Percentiles rank a stretch among this genome's conserved stretches.
Conservation (phyloP, 2,797 vertebrate species). For the Selene dorsalis region DNA sequence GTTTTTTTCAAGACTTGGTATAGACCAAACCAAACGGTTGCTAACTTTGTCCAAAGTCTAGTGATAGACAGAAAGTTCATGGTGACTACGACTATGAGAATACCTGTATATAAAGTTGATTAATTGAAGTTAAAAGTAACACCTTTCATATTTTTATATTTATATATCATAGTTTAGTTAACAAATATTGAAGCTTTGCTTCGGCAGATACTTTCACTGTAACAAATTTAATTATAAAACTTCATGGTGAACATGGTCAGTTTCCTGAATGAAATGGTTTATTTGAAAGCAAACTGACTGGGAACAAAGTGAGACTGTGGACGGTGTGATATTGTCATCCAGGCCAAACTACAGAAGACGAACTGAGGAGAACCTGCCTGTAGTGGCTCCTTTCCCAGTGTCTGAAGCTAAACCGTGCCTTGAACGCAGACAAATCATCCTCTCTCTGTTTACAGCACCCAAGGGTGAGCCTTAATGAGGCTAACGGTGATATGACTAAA, state of each 20-base stretch:
- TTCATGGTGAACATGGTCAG: neutral
- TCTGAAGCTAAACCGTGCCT: constrained; percentile 45
- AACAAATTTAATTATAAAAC: neutral
- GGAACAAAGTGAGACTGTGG: neutral
- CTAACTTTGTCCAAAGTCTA: neutral
- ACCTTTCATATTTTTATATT: neutral
- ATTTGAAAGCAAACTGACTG: neutral
- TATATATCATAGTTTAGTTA: no score
- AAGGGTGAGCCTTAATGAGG: constrained; percentile 67
- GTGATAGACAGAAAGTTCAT: no score
- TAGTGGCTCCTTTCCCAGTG: constrained; percentile 9
- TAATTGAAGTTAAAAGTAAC: neutral
- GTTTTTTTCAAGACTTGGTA: neutral
- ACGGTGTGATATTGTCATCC: neutral
- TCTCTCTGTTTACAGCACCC: constrained; percentile 63
- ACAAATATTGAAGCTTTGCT: neutral
- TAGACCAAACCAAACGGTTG: no score
- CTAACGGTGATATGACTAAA: constrained; percentile 61
- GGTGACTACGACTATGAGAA: no score
- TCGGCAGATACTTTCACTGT: neutral
- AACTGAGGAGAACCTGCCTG: constrained; percentile 31
- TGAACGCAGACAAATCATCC: constrained; percentile 57
- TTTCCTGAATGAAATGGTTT: neutral
- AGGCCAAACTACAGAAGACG: constrained; percentile 41
- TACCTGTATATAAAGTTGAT: no score